Percentiles rank a stretch among this genome's conserved stretches.
These are phyloP conservation scores for Chloebia gouldiae DNA, from an alignment of 2,113 vertebrate genomes.

Conservation along the genomic window DNA sequence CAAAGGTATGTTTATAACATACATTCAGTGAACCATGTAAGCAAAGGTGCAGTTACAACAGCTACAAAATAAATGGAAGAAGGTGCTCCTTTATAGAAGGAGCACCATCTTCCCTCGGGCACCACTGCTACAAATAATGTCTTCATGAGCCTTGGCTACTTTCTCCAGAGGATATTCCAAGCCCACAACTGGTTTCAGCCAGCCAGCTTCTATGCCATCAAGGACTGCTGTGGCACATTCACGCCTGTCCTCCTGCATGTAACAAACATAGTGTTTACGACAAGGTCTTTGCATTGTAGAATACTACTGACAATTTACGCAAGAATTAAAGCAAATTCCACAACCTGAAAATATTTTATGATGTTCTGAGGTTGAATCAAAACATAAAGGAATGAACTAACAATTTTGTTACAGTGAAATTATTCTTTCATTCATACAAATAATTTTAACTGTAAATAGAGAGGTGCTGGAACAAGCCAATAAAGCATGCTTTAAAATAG, in stretches of 20 bases:
- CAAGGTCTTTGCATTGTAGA: background rate
- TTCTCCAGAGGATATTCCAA: constrained; percentile 75
- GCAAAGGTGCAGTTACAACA: background rate
- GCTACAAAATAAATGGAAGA: background rate
- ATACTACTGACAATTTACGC: background rate
- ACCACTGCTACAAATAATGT: constrained; percentile 75
- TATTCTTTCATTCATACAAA: background rate
- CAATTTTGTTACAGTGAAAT: background rate
- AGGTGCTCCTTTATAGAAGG: background rate
- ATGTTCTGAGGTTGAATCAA: background rate
- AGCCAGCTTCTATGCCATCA: constrained; percentile 79
- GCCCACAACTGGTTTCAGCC: constrained; percentile 79
- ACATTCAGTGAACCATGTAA: background rate
- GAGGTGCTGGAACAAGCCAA: background rate
- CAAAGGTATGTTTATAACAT: background rate
- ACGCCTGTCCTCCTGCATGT: constrained; percentile 71
- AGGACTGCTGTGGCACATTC: constrained; percentile 69
- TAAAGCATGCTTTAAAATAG: background rate
- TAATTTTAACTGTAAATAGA: background rate
- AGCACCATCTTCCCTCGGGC: constrained; percentile 85
- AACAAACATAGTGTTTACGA: background rate
- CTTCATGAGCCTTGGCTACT: constrained; percentile 73
- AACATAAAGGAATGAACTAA: background rate
- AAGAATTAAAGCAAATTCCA: background rate
- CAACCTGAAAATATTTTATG: background rate